A percentile compares a stretch with the other conserved stretches of the same genome.
These are phyloP conservation scores for Pollenia angustigena DNA, from an alignment of 2,888 invertebrate species.

Conservation along the genomic window DNA sequence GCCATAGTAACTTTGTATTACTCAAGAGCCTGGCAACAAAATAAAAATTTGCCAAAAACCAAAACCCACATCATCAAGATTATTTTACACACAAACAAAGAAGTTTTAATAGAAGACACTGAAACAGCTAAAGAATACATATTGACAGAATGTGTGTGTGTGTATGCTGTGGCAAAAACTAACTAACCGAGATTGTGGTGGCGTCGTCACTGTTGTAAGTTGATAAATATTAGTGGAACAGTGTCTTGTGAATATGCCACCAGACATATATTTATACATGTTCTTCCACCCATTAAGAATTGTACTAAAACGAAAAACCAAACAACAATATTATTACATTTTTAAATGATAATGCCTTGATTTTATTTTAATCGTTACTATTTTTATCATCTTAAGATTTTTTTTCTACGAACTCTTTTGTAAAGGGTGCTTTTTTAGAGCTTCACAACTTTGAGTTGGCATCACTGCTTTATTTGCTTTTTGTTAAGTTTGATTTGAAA, in stretches of 20 bases:
- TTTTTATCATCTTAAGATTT: slow-evolving; percentile 12
- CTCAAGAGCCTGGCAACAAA: slow-evolving; percentile 48
- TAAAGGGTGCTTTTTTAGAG: not conserved
- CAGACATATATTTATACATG: slow-evolving; percentile 1
- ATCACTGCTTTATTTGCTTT: too few relatives aligned
- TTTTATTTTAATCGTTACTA: not conserved
- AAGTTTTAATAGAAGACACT: slow-evolving; percentile 19
- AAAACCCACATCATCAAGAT: slow-evolving; percentile 39
- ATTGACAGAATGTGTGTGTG: not conserved
- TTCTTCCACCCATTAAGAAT: slow-evolving; percentile 28
- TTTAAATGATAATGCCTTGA: not conserved
- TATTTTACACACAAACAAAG: slow-evolving; percentile 51
- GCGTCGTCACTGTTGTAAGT: slow-evolving; percentile 25
- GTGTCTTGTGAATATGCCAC: slow-evolving; percentile 13
- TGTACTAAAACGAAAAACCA: not conserved
- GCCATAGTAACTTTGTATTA: slow-evolving; percentile 23
- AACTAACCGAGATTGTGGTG: slow-evolving; percentile 28
- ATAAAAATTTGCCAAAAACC: slow-evolving; percentile 21
- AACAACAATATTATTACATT: slow-evolving; percentile 18
- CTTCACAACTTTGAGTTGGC: not conserved
- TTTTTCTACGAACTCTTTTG: not conserved
- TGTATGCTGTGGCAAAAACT: slow-evolving; percentile 14
- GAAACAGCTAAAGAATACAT: slow-evolving; percentile 10
- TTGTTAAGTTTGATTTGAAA: too few relatives aligned
- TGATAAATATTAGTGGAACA: not conserved